phyloP scores from a whole-genome alignment of 2,113 vertebrate genomes.

The Marmota monax region DNA sequence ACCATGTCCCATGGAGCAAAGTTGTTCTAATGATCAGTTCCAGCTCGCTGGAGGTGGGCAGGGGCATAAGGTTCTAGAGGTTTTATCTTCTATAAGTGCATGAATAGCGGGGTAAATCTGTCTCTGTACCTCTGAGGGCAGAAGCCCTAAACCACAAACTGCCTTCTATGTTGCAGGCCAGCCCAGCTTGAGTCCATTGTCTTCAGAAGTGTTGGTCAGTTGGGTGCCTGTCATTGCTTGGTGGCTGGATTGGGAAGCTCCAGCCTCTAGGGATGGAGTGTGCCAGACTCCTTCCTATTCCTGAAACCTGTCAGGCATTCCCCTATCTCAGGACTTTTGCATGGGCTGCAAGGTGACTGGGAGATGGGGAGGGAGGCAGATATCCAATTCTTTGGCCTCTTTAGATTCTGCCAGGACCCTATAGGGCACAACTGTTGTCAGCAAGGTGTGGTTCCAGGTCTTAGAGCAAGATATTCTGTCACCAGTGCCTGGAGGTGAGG shows the following conservation, averaged over 20 bases:
- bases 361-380: neutral
- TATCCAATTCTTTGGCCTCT: neutral
- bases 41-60: neutral
- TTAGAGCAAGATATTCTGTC: neutral
- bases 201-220: neutral
- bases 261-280: neutral
- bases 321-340: neutral
- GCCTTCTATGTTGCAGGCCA: neutral
- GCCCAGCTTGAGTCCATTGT: neutral
- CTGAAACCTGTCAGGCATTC: neutral
- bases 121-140: neutral
- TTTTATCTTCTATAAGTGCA: neutral
- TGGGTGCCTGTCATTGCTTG: neutral
- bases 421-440: neutral
- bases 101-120: neutral
- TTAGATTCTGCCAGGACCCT: neutral
- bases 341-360: neutral
- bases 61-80: neutral
- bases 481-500: neutral
- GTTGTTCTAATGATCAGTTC: neutral
- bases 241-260: neutral
- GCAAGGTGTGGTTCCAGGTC: neutral
- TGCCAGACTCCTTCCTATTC: neutral
- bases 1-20: too few species aligned
- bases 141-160: neutral